These are phyloP conservation scores for Merluccius polli DNA, from an alignment of 2,797 vertebrate species.

Conservation along the genomic window DNA sequence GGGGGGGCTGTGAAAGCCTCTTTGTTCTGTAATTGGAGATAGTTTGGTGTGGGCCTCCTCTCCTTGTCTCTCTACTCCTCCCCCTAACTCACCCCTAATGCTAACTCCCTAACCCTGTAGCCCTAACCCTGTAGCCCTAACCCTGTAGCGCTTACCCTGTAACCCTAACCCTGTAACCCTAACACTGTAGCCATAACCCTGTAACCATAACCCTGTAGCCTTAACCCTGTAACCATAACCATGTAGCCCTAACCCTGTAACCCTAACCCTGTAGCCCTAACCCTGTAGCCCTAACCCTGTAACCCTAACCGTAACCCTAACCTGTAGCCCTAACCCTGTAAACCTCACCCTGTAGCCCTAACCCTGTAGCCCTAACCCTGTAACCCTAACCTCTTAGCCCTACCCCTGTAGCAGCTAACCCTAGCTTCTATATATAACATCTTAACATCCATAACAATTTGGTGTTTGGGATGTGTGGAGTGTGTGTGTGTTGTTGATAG, in stretches of 20 bases:
- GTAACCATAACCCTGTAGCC: no score
- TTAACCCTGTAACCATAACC: no score
- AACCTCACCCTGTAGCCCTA: background rate
- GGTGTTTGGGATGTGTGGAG: no score
- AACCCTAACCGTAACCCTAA: background rate
- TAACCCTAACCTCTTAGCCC: background rate
- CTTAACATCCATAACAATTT: no score
- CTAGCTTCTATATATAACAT: background rate
- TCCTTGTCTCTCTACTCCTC: background rate
- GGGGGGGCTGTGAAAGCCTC: background rate
- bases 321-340: background rate
- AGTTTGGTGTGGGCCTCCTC: background rate
- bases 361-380: background rate
- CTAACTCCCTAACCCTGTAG: no score
- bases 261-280: background rate
- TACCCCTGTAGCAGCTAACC: background rate
- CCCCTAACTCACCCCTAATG: background rate
- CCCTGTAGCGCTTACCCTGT: no score
- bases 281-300: background rate
- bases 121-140: no score
- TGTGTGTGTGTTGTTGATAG: no score
- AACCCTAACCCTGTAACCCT: no score
- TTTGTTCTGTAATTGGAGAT: background rate
- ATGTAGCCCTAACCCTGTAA: background rate
- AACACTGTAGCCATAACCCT: no score